phyloP scores from a whole-genome alignment of 2,113 vertebrate species.

The Pterocles gutturalis region DNA sequence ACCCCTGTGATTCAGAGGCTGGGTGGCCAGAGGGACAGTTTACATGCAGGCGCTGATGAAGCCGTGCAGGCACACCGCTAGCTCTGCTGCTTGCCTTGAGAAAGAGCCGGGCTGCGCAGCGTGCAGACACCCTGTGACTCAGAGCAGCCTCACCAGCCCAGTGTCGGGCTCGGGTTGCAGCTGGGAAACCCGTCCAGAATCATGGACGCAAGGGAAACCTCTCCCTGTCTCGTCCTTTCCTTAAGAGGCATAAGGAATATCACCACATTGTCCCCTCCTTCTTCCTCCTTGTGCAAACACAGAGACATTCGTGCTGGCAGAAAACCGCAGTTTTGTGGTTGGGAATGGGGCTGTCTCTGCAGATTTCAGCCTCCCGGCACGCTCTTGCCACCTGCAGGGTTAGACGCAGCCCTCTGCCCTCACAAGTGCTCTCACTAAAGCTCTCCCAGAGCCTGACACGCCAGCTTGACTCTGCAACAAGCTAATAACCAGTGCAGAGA shows the following conservation, averaged over 20 bases:
- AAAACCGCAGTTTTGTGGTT: background rate
- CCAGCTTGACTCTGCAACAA: conserved; percentile 23
- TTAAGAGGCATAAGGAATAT: background rate
- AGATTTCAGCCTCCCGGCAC: background rate
- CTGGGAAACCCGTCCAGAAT: background rate
- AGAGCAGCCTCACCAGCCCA: background rate
- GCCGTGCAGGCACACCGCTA: background rate
- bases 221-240: background rate
- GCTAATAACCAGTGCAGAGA: conserved; percentile 10
- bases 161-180: background rate
- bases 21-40: background rate
- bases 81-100: background rate
- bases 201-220: background rate
- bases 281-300: background rate
- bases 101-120: background rate
- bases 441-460: background rate
- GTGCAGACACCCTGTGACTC: background rate
- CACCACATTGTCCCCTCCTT: background rate
- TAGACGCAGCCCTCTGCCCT: background rate
- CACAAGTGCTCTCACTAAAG: conserved; percentile 16
- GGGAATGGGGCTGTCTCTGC: background rate
- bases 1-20: conserved; percentile 18
- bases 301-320: background rate
- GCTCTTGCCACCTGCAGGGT: background rate
- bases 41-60: background rate